Conservation (phyloP, 2,888 invertebrate genomes). For the Apodemia mormo region DNA sequence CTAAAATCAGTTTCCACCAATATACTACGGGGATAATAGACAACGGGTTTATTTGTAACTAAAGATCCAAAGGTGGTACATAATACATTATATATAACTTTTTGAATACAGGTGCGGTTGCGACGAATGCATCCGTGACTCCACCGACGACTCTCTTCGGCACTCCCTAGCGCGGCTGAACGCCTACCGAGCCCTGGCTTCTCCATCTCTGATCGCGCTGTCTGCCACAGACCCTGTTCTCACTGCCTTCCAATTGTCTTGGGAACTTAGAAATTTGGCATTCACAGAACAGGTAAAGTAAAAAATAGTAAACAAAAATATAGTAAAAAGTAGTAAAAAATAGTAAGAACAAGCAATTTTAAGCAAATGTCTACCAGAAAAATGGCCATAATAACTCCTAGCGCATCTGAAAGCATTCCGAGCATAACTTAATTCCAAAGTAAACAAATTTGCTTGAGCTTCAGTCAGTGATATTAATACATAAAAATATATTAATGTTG, state of each 20-base stretch:
- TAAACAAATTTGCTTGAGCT: background rate
- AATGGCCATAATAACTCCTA: too few species aligned
- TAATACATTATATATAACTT: background rate
- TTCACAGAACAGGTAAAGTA: conserved; percentile 85
- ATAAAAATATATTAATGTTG: too few species aligned
- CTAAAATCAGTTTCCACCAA: too few species aligned
- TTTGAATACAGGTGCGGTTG: conserved; percentile 89
- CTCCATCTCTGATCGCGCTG: conserved; percentile 95
- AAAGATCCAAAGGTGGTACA: too few species aligned
- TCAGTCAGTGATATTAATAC: too few species aligned
- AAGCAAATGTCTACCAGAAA: too few species aligned
- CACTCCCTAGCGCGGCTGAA: conserved; percentile 95
- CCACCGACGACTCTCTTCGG: conserved; percentile 88
- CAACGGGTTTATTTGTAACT: too few species aligned
- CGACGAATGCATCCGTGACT: conserved; percentile 90
- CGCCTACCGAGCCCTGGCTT: conserved; percentile 94
- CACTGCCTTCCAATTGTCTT: conserved; percentile 96
- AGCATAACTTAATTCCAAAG: background rate
- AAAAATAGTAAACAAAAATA: background rate
- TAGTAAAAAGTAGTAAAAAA: too few species aligned
- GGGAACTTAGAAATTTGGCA: conserved; percentile 95
- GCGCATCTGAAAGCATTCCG: too few species aligned
- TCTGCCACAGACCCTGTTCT: conserved; percentile 96
- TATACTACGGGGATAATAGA: too few species aligned
- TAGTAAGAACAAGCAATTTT: too few species aligned